Evolutionary conservation across 2,888 invertebrate genomes (phyloP).

Genomic region (Archaeoteleia sp.): DNA sequence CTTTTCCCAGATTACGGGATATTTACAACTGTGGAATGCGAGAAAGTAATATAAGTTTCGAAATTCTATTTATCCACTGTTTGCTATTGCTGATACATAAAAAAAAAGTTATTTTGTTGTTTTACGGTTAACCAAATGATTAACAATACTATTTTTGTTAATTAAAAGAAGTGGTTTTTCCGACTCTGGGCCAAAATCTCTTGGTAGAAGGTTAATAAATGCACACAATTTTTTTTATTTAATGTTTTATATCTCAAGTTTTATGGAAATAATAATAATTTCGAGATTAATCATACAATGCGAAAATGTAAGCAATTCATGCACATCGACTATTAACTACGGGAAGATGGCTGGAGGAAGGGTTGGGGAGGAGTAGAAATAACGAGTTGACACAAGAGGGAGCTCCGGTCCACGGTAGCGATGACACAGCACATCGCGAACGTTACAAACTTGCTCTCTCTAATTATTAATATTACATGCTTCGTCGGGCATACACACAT

Average conservation of each 20-base stretch:
- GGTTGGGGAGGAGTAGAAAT: conserved; percentile 20
- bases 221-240: conserved; percentile 12
- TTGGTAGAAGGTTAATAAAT: neutral
- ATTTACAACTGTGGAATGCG: conserved; percentile 8
- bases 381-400: conserved; percentile 25
- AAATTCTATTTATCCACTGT: neutral
- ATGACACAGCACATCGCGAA: conserved; percentile 27
- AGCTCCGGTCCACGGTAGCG: conserved; percentile 15
- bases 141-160: too few species aligned
- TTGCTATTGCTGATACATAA: neutral
- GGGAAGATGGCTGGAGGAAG: conserved; percentile 18
- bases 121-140: too few species aligned
- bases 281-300: conserved; percentile 10
- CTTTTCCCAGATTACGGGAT: conserved; percentile 5
- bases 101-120: too few species aligned
- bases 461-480: conserved; percentile 42
- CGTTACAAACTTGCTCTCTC: conserved; percentile 28
- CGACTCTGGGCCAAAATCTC: too few species aligned
- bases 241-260: conserved; percentile 17
- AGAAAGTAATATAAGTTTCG: conserved; percentile 5
- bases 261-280: conserved; percentile 19
- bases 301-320: conserved; percentile 16
- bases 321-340: conserved; percentile 12
- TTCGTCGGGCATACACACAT: conserved; percentile 30
- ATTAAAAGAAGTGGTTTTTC: too few species aligned